A percentile compares a stretch with the other conserved stretches of the same genome.
phyloP scores from a whole-genome alignment of 1,140 invertebrate genomes.

The Leptinotarsa defecta region DNA sequence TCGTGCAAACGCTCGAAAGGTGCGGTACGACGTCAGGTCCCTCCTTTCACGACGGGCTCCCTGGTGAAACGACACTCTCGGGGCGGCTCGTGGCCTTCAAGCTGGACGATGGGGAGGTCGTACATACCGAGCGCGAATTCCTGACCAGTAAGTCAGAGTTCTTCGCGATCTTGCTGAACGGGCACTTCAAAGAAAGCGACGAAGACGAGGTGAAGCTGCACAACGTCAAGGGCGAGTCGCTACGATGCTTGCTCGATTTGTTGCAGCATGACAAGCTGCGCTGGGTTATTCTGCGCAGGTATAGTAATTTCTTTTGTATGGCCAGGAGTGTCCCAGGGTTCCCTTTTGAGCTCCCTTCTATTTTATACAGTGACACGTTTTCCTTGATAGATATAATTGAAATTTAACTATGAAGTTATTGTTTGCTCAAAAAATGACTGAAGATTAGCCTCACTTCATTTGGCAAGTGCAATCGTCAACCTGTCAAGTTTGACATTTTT shows the following conservation, averaged over 20 bases:
- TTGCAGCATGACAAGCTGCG: constrained; percentile 55
- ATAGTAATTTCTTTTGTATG: no score
- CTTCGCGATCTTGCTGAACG: constrained; percentile 69
- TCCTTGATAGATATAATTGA: no score
- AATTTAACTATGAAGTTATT: background rate
- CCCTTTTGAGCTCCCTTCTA: no score
- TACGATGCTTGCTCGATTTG: constrained; percentile 62
- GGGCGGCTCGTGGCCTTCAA: constrained; percentile 62
- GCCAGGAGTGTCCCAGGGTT: constrained; percentile 35
- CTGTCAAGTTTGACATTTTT: no score
- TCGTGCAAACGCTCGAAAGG: background rate
- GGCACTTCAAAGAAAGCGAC: constrained; percentile 67
- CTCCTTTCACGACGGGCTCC: background rate
- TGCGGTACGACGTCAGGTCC: background rate
- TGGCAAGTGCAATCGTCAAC: no score
- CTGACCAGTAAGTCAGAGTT: constrained; percentile 67
- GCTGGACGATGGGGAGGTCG: constrained; percentile 66
- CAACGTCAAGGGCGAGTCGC: constrained; percentile 62
- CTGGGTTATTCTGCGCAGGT: constrained; percentile 36
- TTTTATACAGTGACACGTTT: no score
- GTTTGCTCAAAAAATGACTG: background rate
- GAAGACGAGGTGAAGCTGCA: constrained; percentile 62
- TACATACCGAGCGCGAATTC: constrained; percentile 64
- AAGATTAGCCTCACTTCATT: background rate
- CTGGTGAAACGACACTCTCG: constrained; percentile 17